A percentile compares a stretch with the other conserved stretches of the same genome.
Evolutionary conservation across 2,797 vertebrate species (phyloP).

Genomic region (Anguilla pacifica): DNA sequence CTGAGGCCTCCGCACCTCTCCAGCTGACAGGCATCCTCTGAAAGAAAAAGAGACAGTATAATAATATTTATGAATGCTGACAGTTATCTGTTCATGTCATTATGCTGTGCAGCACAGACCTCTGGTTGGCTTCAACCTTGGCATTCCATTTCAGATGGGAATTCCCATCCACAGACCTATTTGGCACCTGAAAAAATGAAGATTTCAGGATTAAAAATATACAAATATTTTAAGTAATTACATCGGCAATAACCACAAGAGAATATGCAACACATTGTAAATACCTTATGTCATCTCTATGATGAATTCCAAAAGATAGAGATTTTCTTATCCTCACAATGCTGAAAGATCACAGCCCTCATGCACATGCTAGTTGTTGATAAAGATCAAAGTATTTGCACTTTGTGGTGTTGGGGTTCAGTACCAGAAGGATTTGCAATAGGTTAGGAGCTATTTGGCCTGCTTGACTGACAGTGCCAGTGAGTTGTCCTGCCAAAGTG

Average conservation of each 20-base stretch:
- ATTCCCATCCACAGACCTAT: neutral
- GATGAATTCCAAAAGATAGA: conserved; percentile 34
- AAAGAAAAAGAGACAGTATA: neutral
- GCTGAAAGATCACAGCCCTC: neutral
- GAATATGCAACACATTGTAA: neutral
- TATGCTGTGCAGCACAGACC: neutral
- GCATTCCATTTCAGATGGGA: neutral
- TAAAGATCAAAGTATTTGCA: conserved; percentile 5
- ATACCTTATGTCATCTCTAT: neutral
- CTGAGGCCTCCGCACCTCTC: neutral
- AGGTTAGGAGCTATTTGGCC: conserved; percentile 15
- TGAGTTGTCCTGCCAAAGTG: conserved; percentile 16
- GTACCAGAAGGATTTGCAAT: neutral
- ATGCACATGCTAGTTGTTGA: neutral
- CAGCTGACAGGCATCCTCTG: neutral
- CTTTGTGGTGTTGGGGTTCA: neutral
- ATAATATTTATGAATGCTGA: neutral
- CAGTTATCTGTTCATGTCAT: neutral
- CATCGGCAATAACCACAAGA: neutral
- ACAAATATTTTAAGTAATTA: neutral
- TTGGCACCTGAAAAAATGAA: neutral
- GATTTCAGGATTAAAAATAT: neutral
- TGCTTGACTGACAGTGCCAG: conserved; percentile 11
- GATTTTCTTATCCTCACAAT: conserved; percentile 14
- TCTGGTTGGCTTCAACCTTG: neutral